Conservation (phyloP, 2,797 vertebrate species). For the Chloroceryle inda region DNA sequence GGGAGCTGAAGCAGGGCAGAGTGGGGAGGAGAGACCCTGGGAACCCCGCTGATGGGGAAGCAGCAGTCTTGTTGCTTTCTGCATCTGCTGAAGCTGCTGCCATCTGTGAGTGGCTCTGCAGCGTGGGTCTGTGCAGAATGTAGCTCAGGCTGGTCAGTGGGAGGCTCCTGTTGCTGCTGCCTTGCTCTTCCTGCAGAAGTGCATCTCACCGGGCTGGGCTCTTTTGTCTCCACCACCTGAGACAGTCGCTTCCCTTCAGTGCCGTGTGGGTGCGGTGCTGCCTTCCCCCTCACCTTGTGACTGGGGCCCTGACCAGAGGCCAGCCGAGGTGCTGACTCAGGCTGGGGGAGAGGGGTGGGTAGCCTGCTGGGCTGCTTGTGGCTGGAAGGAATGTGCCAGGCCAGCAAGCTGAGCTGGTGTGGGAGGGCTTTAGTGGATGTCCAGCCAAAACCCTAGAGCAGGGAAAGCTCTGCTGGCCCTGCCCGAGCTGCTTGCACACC, state of each 20-base stretch:
- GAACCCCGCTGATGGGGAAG: neutral
- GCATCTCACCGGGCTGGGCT: neutral
- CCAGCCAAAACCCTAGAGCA: neutral
- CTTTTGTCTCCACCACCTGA: neutral
- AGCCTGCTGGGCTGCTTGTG: neutral
- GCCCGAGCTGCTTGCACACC: neutral
- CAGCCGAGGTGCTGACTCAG: neutral
- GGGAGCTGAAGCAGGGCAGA: neutral
- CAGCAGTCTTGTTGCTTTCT: neutral
- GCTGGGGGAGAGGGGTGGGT: neutral
- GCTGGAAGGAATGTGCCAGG: neutral
- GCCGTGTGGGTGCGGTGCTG: neutral
- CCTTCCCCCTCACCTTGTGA: neutral
- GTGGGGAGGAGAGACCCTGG: neutral
- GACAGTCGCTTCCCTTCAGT: neutral
- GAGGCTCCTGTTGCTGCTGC: neutral
- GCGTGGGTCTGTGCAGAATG: accelerated
- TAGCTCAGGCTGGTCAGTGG: neutral
- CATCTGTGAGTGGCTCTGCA: neutral
- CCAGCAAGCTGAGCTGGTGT: neutral
- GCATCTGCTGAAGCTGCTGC: neutral
- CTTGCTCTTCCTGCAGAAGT: neutral
- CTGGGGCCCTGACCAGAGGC: neutral
- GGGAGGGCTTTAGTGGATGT: neutral
- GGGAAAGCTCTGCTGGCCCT: neutral